Base-by-base conservation (phyloP, 1,140 invertebrate genomes). In the Chionoecetes opilio region DNA sequence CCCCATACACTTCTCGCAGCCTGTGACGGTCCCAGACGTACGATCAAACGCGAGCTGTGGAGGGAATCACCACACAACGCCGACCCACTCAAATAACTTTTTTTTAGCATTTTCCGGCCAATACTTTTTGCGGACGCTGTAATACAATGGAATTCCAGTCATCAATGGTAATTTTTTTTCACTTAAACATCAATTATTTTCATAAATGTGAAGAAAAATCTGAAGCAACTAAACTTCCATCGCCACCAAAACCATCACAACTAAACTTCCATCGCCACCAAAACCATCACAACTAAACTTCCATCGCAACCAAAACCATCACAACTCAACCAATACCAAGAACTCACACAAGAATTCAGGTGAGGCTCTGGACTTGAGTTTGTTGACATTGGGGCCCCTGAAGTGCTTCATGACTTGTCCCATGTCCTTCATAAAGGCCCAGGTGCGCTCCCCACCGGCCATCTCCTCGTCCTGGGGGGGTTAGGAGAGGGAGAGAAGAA, bases 391-490 rank as follows among this genome's bases (percentile, higher is more conserved):
- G 29, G 94, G 38, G 32, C 95, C 95, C 53, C 95, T 46, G 46
- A 96, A 96, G n/a, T 95, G 93, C 89, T 96, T 96, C 96, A 96
- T 96, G 11, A 96, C 96, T 37, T 95, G 95, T 14, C 88, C 91
- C 96, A 96, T 96, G 26, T 96, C 96, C 38, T 95, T 94, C 96
- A 96, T 96, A 63, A 96, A 95, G 2, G 95, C 93, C 96, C 96
- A 96, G 5, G 96, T 93, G 2, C 96, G 90, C 46, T 96, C 96
- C 86, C 96, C 96, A 21, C 96, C 96, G 31, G 95, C 96, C 89
- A 95, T 93, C 85, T 95, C 94, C 75, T 96, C 96, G 88, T 96
- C 96, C 95, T 96, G 63, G 21, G n/a, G n/a, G 21, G 8, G 63
- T 5, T 5, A 46, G 5, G 14, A 46, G 41, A 46, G 14, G 53